Percentiles rank a stretch among this genome's conserved stretches.
Conservation (phyloP, 2,113 vertebrate species). For the Mohoua ochrocephala region DNA sequence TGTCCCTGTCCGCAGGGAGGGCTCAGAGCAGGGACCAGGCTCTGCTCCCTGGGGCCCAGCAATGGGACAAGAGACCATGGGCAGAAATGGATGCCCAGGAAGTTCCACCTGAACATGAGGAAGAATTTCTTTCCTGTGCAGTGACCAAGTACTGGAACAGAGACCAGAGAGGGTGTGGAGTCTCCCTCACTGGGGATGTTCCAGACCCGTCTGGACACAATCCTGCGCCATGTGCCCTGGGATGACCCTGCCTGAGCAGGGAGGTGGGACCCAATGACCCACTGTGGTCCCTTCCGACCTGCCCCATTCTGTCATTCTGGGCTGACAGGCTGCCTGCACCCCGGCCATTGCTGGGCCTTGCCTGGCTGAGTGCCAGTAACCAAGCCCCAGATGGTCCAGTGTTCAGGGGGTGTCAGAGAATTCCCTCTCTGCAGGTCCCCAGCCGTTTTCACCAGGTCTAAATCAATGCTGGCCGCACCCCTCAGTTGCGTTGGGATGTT, state of each 20-base stretch:
- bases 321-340: neutral
- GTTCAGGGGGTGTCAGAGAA: neutral
- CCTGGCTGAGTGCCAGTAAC: neutral
- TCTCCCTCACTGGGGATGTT: neutral
- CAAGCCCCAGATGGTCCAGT: neutral
- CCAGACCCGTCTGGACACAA: neutral
- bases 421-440: neutral
- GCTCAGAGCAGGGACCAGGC: neutral
- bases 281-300: neutral
- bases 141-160: neutral
- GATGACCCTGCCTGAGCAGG: neutral
- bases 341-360: rapidly evolving
- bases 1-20: neutral
- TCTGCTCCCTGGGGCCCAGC: neutral
- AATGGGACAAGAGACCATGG: neutral
- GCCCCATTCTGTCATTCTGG: neutral
- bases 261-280: neutral
- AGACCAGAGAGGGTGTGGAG: neutral
- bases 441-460: neutral
- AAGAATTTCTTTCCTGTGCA: neutral
- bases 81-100: neutral
- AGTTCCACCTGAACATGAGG: neutral
- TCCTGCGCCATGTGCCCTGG: neutral
- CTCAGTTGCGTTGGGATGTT: neutral
- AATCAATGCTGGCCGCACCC: neutral